Evolutionary conservation across 2,888 invertebrate genomes (phyloP), one percentile per base, ranked within the genome.

Genomic region (Tipula confusa): DNA sequence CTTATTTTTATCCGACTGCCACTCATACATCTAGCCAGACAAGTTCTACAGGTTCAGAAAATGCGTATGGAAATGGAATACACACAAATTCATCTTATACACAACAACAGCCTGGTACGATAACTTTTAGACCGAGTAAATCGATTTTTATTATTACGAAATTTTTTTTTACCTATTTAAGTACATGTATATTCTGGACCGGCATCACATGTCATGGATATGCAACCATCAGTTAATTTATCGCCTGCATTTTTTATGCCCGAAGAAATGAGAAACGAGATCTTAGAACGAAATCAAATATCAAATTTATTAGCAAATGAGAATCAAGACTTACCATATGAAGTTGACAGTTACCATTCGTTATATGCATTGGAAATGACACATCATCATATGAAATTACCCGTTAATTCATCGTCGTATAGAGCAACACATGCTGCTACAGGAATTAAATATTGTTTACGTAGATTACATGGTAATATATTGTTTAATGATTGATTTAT

Each of bases 301-400:
- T 87, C 89, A 84, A 90, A 90, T 86, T 91, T 95, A 83, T 94
- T 95, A 88, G 92, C 95, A n/a, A 95, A 97, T 87, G 89, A 88
- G 86, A 86, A 89, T 89, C 86, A 90, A 93, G 96, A 96, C 87
- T 89, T 98, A 86, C 98, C 98, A 0, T 91, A 93, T 85, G 95
- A 95, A 88, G 95, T 98, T 85, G 98, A 98, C 88, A 95, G 95
- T 89, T 98, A 97, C 90, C 94, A 96, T 85, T 95, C 96, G 85
- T 89, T 98, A 86, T 94, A 93, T 86, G 97, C 98, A 0, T 89
- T 98, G 84, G 98, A 98, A 90, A 91, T 93, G 18, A 89, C 90
- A 28, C 88, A 90, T 33, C 86, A 91, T 79, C 92, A 93, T 83
- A 92, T 92, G 85, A 94, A 95, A 86, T 93, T 95, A 84, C 93